Evolutionary conservation across 2,797 vertebrate species (phyloP).

Genomic region (Macropodus opercularis): DNA sequence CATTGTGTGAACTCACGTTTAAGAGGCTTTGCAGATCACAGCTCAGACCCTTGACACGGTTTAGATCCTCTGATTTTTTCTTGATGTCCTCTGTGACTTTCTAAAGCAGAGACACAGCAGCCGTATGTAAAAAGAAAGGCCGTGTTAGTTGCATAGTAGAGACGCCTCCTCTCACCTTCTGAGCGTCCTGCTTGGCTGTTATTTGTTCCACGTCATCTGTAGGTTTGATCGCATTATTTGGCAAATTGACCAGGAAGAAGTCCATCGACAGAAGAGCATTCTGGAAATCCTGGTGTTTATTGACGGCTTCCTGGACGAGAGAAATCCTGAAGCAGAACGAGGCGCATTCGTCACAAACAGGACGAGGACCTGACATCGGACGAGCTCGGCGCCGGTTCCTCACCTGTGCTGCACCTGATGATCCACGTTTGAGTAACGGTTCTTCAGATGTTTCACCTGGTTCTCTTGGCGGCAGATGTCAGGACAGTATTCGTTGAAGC

Average conservation of each 20-base stretch:
- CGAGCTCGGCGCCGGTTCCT: conserved; percentile 41
- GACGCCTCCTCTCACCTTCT: conserved; percentile 82
- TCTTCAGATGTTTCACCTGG: conserved; percentile 87
- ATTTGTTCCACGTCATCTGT: conserved; percentile 83
- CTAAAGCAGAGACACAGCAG: conserved; percentile 61
- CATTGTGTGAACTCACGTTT: conserved; percentile 75
- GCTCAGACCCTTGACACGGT: conserved; percentile 76
- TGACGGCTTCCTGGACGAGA: conserved; percentile 81
- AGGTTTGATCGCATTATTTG: conserved; percentile 80
- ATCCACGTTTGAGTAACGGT: conserved; percentile 84
- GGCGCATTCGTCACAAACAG: neutral
- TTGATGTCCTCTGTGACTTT: conserved; percentile 87
- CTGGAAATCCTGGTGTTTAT: conserved; percentile 88
- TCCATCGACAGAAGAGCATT: conserved; percentile 85
- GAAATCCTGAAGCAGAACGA: conserved; percentile 75
- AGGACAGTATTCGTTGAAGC: conserved; percentile 89
- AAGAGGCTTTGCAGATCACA: conserved; percentile 84
- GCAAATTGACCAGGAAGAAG: conserved; percentile 89
- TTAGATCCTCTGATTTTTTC: conserved; percentile 84
- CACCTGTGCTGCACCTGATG: conserved; percentile 91
- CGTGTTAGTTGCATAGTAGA: neutral
- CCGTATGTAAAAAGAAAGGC: neutral
- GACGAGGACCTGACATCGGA: too few species aligned
- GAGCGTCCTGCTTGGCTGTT: conserved; percentile 85
- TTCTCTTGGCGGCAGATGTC: conserved; percentile 87